These are phyloP conservation scores for Ashinkailepas kermadecensis DNA, from an alignment of 2,888 invertebrate species.

Conservation along the genomic window DNA sequence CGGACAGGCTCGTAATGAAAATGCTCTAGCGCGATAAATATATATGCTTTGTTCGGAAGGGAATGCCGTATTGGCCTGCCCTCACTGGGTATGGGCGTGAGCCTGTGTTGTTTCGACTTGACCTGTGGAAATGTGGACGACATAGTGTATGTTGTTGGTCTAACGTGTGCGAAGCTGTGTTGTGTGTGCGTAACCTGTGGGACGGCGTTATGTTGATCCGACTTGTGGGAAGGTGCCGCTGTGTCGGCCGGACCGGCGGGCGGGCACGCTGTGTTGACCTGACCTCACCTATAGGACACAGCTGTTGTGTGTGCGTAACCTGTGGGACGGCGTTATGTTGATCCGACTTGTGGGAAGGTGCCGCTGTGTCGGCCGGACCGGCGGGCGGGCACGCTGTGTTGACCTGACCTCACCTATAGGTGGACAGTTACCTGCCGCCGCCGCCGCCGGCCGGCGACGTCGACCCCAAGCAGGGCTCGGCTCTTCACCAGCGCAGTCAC, in stretches of 20 bases:
- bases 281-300: constrained; percentile 2
- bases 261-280: not conserved
- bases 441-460: constrained; percentile 35
- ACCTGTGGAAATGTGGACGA: too few species aligned
- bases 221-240: not conserved
- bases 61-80: too few species aligned
- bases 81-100: too few species aligned
- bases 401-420: constrained; percentile 2
- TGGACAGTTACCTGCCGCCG: constrained; percentile 30
- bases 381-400: not conserved
- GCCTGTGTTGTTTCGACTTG: too few species aligned
- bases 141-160: too few species aligned
- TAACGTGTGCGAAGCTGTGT: not conserved
- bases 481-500: constrained; percentile 44
- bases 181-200: not conserved
- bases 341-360: not conserved
- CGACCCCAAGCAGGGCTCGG: constrained; percentile 29
- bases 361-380: too few species aligned
- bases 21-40: too few species aligned
- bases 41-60: too few species aligned
- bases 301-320: too few species aligned
- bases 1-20: too few species aligned
- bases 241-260: not conserved
- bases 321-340: not conserved
- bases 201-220: not conserved